Evolutionary conservation across 1,140 invertebrate genomes (phyloP).

Genomic region (Heliconius melpomene): DNA sequence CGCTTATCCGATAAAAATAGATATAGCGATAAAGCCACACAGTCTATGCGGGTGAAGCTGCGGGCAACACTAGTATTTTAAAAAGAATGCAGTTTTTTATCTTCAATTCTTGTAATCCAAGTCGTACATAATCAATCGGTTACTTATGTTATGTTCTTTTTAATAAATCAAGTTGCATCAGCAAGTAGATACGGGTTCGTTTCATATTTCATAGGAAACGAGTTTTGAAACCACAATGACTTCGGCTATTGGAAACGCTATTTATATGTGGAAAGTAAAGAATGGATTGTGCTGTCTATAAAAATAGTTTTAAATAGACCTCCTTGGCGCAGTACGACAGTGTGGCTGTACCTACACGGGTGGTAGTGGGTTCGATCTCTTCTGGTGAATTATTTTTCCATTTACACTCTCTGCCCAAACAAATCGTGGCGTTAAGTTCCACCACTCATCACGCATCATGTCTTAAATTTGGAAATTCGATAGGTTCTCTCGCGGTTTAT

Average conservation of each 20-base stretch:
- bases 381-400: no score
- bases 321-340: no score
- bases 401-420: background rate
- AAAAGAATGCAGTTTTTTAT: no score
- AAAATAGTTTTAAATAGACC: background rate
- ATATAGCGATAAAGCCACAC: no score
- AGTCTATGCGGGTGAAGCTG: no score
- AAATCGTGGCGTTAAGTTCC: background rate
- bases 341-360: no score
- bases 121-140: background rate
- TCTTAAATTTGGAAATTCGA: background rate
- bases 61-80: no score
- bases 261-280: background rate
- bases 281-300: no score
- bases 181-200: background rate
- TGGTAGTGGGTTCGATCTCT: no score
- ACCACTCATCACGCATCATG: background rate
- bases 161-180: background rate
- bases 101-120: background rate
- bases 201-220: background rate
- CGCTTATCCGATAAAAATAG: no score
- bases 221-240: conserved; percentile 3
- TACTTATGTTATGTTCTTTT: background rate
- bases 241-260: background rate
- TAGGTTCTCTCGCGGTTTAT: no score